Percentiles rank a stretch among this genome's conserved stretches.
Conservation (phyloP, 2,113 vertebrate species). For the Lampris incognitus region DNA sequence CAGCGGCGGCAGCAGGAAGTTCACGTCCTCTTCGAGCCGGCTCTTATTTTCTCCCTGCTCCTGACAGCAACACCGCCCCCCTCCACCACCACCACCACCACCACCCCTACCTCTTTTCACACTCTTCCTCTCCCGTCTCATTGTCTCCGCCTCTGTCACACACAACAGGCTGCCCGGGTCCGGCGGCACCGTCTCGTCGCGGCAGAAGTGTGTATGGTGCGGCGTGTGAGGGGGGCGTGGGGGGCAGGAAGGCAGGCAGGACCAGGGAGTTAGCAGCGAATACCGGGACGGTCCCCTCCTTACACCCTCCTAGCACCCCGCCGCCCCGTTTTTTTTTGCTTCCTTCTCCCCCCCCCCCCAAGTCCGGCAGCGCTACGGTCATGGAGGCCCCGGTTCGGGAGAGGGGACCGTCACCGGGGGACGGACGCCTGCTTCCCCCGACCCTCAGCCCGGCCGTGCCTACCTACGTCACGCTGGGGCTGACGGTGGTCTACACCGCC, state of each 20-base stretch:
- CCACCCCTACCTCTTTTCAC: not conserved
- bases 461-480: conserved; percentile 90
- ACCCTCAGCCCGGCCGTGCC: conserved; percentile 92
- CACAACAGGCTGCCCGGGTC: too few relatives aligned
- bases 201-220: conserved; percentile 9
- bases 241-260: not conserved
- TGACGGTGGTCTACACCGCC: conserved; percentile 92
- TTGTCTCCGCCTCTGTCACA: not conserved
- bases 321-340: not conserved
- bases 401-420: conserved; percentile 70
- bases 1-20: conserved; percentile 67
- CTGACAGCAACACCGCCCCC: conserved; percentile 29
- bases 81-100: not conserved
- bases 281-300: conserved; percentile 2
- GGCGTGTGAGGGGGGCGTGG: conserved; percentile 4
- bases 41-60: conserved; percentile 5
- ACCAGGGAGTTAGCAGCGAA: not conserved
- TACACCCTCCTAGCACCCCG: too few relatives aligned
- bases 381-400: conserved; percentile 67
- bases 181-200: not conserved
- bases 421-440: conserved; percentile 76
- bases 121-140: not conserved
- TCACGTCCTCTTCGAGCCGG: not conserved
- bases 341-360: not conserved
- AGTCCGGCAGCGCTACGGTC: conserved; percentile 20